A percentile compares a stretch with the other conserved stretches of the same genome.
phyloP scores from a whole-genome alignment of 2,113 vertebrate species.

The Antechinus stuartii region DNA sequence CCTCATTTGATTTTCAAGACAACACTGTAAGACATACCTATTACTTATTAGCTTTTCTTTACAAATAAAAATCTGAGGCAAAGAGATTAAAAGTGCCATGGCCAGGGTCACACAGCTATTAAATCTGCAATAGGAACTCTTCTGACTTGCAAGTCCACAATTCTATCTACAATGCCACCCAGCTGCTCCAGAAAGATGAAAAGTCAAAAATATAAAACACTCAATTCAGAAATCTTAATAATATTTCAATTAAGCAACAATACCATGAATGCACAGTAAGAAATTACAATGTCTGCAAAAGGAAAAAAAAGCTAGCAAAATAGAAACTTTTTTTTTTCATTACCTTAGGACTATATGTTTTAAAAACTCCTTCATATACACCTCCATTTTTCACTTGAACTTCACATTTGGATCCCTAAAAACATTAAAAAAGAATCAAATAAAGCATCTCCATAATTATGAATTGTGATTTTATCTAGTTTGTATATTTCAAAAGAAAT shows the following conservation, averaged over 20 bases:
- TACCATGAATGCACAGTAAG: neutral
- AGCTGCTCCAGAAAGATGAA: neutral
- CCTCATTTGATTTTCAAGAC: neutral
- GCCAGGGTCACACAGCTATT: neutral
- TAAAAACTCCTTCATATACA: slow-evolving; percentile 99
- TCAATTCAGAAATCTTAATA: neutral
- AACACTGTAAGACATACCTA: neutral
- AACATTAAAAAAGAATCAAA: slow-evolving; percentile 72
- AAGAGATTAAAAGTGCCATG: neutral
- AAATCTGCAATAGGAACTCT: neutral
- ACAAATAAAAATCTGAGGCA: no score
- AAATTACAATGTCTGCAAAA: slow-evolving; percentile 23
- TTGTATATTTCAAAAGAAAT: neutral
- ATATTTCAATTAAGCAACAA: neutral
- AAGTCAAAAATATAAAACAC: neutral
- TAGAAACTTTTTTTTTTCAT: slow-evolving; percentile 55
- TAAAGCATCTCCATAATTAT: slow-evolving; percentile 23
- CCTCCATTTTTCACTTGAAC: slow-evolving; percentile 98
- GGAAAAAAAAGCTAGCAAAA: neutral
- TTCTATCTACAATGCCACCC: neutral
- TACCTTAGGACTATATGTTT: slow-evolving; percentile 99
- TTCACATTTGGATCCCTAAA: slow-evolving; percentile 98
- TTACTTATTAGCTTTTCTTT: neutral
- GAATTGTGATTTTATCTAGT: slow-evolving; percentile 24
- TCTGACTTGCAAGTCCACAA: neutral